Conservation (phyloP, 2,888 invertebrate genomes). For the Callinectes sapidus region DNA sequence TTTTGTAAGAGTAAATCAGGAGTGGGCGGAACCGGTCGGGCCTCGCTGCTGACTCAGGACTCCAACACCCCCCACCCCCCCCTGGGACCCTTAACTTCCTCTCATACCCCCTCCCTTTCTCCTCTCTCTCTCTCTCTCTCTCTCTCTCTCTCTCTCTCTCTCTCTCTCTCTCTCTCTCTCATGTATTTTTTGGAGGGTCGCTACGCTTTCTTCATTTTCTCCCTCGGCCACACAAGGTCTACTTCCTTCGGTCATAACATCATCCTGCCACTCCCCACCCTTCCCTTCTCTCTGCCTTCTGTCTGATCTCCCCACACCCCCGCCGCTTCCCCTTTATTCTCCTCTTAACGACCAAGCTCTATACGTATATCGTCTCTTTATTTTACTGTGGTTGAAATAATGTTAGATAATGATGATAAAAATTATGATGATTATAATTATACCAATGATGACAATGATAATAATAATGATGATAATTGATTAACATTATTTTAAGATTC, state of each 20-base stretch:
- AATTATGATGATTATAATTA: too few relatives aligned
- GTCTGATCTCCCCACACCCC: background rate
- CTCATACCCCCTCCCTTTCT: background rate
- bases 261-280: background rate
- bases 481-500: background rate
- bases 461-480: too few relatives aligned
- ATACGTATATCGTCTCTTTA: background rate
- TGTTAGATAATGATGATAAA: too few relatives aligned
- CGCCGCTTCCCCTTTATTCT: background rate
- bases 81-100: background rate
- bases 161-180: background rate
- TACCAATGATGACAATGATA: too few relatives aligned
- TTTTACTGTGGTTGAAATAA: too few relatives aligned
- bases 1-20: slow-evolving; percentile 47
- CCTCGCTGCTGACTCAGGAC: slow-evolving; percentile 46
- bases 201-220: background rate
- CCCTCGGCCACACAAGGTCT: background rate
- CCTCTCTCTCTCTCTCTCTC: slow-evolving; percentile 26
- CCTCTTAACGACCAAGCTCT: background rate
- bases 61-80: background rate
- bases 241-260: background rate
- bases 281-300: background rate
- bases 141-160: background rate
- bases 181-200: background rate
- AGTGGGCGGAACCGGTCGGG: slow-evolving; percentile 32